phyloP scores from a whole-genome alignment of 2,797 vertebrate genomes.

The Esox masquinongy region DNA sequence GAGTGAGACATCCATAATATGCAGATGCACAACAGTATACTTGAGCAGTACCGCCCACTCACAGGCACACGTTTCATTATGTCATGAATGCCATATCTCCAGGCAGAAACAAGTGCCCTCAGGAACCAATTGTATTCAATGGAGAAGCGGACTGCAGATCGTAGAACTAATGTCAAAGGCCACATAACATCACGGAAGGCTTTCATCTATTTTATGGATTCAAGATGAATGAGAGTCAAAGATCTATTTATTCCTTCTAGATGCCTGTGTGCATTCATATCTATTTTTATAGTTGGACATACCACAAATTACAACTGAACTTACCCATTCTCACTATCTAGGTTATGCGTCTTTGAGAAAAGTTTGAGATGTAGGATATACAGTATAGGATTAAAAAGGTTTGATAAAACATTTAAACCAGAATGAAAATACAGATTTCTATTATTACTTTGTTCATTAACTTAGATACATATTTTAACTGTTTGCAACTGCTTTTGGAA shows the following conservation, averaged over 20 bases:
- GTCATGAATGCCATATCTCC: conserved; percentile 36
- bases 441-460: neutral
- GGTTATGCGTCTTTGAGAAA: neutral
- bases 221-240: conserved; percentile 54
- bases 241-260: conserved; percentile 65
- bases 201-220: conserved; percentile 67
- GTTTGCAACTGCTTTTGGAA: neutral
- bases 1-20: conserved; percentile 58
- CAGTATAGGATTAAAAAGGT: neutral
- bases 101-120: conserved; percentile 52
- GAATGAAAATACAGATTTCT: neutral
- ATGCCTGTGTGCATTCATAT: conserved; percentile 59
- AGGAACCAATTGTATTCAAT: conserved; percentile 21
- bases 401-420: neutral
- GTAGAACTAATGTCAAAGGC: conserved; percentile 48
- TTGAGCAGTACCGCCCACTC: neutral
- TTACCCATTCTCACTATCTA: conserved; percentile 24
- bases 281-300: conserved; percentile 64
- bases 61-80: conserved; percentile 5
- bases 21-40: conserved; percentile 63
- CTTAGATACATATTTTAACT: too few species aligned
- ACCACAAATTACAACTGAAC: conserved; percentile 44
- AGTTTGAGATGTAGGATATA: neutral
- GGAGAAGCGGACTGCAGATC: conserved; percentile 45
- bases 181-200: conserved; percentile 48